Conservation (phyloP, 2,888 invertebrate genomes). For the Petrophora chlorosata region DNA sequence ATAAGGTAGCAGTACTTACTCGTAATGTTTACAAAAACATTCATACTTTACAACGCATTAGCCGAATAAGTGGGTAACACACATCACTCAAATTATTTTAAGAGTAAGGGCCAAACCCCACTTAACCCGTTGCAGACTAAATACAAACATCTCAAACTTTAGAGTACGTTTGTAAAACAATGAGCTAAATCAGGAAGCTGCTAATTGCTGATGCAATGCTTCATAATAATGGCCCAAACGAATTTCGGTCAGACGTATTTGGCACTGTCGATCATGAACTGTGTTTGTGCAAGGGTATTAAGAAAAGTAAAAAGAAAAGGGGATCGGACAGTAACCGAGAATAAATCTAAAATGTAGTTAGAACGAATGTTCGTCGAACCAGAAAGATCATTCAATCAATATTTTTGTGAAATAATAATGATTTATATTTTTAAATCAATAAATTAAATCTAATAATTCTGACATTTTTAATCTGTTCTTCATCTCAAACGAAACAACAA, state of each 20-base stretch:
- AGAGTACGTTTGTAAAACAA: conserved; percentile 53
- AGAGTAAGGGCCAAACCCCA: conserved; percentile 39
- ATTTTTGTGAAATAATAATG: too few relatives aligned
- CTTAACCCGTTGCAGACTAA: conserved; percentile 36
- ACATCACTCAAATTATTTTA: conserved; percentile 44
- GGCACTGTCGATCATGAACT: neutral
- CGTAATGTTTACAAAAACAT: conserved; percentile 18
- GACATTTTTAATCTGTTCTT: too few relatives aligned
- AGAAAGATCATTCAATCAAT: too few relatives aligned
- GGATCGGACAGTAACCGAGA: too few relatives aligned
- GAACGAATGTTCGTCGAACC: too few relatives aligned
- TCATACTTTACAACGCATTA: conserved; percentile 22
- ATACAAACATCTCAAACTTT: conserved; percentile 35
- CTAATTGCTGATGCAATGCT: conserved; percentile 27
- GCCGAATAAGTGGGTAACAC: conserved; percentile 30
- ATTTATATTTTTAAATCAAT: too few relatives aligned
- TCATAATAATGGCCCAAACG: conserved; percentile 34
- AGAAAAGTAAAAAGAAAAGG: too few relatives aligned
- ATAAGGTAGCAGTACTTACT: neutral
- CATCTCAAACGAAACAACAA: too few relatives aligned
- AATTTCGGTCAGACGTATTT: conserved; percentile 1
- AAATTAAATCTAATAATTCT: too few relatives aligned
- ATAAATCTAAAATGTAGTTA: too few relatives aligned
- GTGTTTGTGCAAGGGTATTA: neutral
- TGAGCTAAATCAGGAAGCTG: conserved; percentile 54